A percentile compares a stretch with the other conserved stretches of the same genome.
Evolutionary conservation across 2,888 invertebrate genomes (phyloP).

Genomic region (Monoplex corrugatus): DNA sequence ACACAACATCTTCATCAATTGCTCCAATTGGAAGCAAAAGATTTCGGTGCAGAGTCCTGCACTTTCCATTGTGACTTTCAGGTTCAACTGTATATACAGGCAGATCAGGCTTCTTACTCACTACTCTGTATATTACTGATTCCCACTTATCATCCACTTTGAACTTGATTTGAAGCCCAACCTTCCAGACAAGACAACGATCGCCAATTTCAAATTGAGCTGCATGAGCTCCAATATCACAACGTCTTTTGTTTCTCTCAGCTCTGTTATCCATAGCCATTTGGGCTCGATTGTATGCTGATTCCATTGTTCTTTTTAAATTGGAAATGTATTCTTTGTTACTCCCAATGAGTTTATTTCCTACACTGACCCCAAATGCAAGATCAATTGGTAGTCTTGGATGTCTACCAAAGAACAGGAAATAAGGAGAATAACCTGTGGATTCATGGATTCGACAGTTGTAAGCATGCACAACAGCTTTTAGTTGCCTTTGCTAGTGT

Average conservation of each 20-base stretch:
- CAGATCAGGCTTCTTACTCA: neutral
- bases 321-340: neutral
- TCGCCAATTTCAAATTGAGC: neutral
- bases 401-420: slow-evolving; percentile 29
- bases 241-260: neutral
- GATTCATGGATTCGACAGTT: slow-evolving; percentile 11
- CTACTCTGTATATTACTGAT: neutral
- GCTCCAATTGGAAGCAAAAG: neutral
- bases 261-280: neutral
- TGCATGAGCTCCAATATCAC: slow-evolving; percentile 2
- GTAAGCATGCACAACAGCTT: neutral
- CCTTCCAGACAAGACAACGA: neutral
- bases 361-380: neutral
- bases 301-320: neutral
- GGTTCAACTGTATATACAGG: neutral
- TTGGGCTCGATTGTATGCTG: neutral
- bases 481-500: neutral
- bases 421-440: slow-evolving; percentile 15
- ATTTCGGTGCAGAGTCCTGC: neutral
- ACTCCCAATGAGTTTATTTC: too few species aligned
- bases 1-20: too few species aligned
- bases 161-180: neutral
- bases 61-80: neutral
- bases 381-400: slow-evolving; percentile 18
- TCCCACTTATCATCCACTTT: slow-evolving; percentile 4